Evolutionary conservation across 2,113 vertebrate species (phyloP).

Genomic region (Ailuropoda melanoleuca): DNA sequence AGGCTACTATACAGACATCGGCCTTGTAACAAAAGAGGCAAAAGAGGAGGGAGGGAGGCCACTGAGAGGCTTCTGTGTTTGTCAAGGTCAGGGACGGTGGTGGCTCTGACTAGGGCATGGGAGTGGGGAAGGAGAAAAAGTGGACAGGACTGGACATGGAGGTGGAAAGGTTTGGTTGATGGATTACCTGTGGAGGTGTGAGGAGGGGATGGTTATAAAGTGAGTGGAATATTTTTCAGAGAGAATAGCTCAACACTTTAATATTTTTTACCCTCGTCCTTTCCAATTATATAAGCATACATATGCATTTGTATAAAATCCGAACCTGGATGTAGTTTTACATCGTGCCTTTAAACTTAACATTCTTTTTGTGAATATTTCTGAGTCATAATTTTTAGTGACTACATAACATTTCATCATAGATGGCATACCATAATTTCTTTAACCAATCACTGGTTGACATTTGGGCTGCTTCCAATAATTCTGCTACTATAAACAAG

Average conservation of each 20-base stretch:
- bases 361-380: constrained; percentile 55
- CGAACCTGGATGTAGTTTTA: constrained; percentile 37
- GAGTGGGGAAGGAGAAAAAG: not conserved
- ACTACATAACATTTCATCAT: constrained; percentile 35
- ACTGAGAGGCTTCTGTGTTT: not conserved
- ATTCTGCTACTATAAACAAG: constrained; percentile 29
- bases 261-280: constrained; percentile 8
- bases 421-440: constrained; percentile 26
- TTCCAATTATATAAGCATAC: constrained; percentile 56
- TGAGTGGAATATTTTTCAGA: not conserved
- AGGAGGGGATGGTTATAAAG: constrained; percentile 11
- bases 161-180: not conserved
- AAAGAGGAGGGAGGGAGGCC: not conserved
- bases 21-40: not conserved
- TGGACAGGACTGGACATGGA: not conserved
- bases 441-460: constrained; percentile 31
- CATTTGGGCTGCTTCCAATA: constrained; percentile 35
- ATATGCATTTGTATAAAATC: constrained; percentile 49
- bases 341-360: constrained; percentile 45
- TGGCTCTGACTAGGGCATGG: not conserved
- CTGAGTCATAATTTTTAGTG: constrained; percentile 59
- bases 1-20: not conserved
- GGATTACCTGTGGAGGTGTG: constrained; percentile 11
- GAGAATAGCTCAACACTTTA: constrained; percentile 36
- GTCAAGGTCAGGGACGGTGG: not conserved